Evolutionary conservation across 2,113 vertebrate species (phyloP).

Genomic region (Vulpes lagopus): DNA sequence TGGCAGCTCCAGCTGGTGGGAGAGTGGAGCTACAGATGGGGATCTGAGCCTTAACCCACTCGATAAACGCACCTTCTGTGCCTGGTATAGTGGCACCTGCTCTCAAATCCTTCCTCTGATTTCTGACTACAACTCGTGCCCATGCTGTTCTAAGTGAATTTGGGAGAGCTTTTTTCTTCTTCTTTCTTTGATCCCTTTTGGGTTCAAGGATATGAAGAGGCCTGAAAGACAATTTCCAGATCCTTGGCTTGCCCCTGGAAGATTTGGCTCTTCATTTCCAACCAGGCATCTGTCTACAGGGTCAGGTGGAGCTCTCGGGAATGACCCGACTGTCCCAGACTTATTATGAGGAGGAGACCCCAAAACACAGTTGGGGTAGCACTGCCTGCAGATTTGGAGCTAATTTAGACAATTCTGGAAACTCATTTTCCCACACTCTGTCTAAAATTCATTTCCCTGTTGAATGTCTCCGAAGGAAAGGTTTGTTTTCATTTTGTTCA

Average conservation of each 20-base stretch:
- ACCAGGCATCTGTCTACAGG: fast-evolving
- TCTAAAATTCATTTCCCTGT: background rate
- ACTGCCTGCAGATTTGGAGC: background rate
- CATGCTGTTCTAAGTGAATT: background rate
- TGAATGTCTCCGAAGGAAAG: background rate
- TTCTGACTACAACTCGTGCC: background rate
- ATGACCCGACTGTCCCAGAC: background rate
- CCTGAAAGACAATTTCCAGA: background rate
- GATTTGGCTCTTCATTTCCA: background rate
- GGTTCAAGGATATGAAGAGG: background rate
- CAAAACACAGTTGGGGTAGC: background rate
- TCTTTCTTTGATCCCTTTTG: background rate
- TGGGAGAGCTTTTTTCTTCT: background rate
- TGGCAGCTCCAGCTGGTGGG: fast-evolving
- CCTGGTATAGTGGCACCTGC: fast-evolving
- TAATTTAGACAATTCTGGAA: conserved; percentile 30
- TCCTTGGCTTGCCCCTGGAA: background rate
- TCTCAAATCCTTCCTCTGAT: background rate
- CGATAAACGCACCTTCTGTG: background rate
- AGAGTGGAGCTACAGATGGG: no score
- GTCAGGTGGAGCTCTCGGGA: background rate
- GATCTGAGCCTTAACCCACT: fast-evolving
- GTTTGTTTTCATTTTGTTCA: conserved; percentile 59
- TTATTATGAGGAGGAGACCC: background rate
- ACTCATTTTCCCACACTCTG: conserved; percentile 19